Conservation (phyloP, 2,797 vertebrate species). For the Emys orbicularis region DNA sequence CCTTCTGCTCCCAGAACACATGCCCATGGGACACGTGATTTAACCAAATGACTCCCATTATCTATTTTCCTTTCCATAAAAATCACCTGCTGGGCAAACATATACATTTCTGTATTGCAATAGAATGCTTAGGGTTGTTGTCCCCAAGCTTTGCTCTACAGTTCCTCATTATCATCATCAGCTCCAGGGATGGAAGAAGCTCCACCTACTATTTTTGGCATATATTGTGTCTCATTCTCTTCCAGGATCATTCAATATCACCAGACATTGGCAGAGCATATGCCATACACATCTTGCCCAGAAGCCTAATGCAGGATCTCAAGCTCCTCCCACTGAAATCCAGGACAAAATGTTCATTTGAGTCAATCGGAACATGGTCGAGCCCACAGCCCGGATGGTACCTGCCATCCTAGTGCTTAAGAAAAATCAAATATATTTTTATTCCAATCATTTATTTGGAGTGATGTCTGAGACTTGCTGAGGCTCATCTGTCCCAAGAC, state of each 20-base stretch:
- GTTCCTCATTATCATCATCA: neutral
- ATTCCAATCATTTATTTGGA: conserved; percentile 45
- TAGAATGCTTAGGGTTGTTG: neutral
- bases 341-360: conserved; percentile 28
- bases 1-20: neutral
- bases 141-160: neutral
- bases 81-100: neutral
- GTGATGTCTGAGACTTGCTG: conserved; percentile 42
- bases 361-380: conserved; percentile 29
- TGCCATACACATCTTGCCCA: neutral
- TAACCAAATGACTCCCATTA: neutral
- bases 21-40: neutral
- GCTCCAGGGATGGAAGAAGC: neutral
- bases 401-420: conserved; percentile 71
- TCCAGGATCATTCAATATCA: neutral
- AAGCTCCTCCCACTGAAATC: neutral
- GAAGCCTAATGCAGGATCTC: fast-evolving
- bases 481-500: conserved; percentile 14
- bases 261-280: neutral
- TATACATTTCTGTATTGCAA: neutral
- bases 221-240: neutral
- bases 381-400: conserved; percentile 76
- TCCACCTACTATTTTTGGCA: neutral
- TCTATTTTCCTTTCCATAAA: neutral
- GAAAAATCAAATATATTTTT: conserved; percentile 64